phyloP scores from a whole-genome alignment of 2,888 invertebrate species.

The Stenotaenia linearis region DNA sequence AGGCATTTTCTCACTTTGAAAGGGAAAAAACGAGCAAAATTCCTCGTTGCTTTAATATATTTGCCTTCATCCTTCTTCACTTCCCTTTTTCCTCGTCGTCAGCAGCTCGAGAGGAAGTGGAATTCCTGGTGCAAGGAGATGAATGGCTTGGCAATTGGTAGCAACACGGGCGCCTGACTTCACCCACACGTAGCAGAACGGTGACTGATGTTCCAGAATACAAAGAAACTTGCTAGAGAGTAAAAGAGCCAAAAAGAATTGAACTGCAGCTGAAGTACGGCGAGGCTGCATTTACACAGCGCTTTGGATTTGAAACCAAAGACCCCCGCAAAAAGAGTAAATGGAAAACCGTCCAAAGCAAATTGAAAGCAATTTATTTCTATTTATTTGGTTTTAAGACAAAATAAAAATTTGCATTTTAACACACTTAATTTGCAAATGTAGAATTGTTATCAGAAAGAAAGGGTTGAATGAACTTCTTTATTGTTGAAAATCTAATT shows the following conservation, averaged over 20 bases:
- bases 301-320: conserved; percentile 17
- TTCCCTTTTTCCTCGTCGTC: conserved; percentile 24
- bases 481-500: too few relatives aligned
- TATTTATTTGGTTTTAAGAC: neutral
- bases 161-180: conserved; percentile 17
- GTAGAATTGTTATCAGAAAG: neutral
- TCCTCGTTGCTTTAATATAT: conserved; percentile 19
- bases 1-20: conserved; percentile 7
- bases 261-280: neutral
- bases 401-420: neutral
- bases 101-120: conserved; percentile 20
- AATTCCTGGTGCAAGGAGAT: conserved; percentile 19
- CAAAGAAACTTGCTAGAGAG: conserved; percentile 16
- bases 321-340: neutral
- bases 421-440: neutral
- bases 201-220: conserved; percentile 26
- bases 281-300: neutral
- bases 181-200: conserved; percentile 13
- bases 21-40: neutral
- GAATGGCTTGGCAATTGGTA: conserved; percentile 24
- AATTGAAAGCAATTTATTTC: neutral
- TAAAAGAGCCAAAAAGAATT: conserved; percentile 22
- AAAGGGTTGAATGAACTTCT: too few relatives aligned
- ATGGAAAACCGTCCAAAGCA: neutral
- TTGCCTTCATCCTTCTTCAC: conserved; percentile 21